Base-by-base conservation (phyloP, 1,140 invertebrate species). In the Drosophila takahashii region DNA sequence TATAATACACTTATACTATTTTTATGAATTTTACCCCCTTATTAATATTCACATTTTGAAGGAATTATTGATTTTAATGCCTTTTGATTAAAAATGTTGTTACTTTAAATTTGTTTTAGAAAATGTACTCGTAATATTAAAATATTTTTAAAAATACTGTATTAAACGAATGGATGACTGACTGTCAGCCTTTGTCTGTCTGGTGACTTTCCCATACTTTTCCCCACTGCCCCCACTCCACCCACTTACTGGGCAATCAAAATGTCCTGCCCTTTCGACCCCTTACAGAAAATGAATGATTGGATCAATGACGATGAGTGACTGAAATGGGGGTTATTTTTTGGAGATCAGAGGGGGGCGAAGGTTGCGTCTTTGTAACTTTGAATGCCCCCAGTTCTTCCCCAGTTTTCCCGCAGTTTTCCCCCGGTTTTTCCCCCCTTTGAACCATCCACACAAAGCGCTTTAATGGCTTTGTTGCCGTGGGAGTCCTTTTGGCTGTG, bases 381-480 rank as follows among this genome's bases (percentile, higher is more conserved):
- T 41, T 41, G 29, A 18, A 41, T 34, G 52, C 52, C 53, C n/a
- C 59, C 48, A 18, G 11, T 52, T 52, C 7, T 7, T 7, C 41
- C 2, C 6, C 15, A 18, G 15, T 29, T 47, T 45, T 44, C 26
- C 37, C 9, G 37, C 37, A 13, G 3, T 37, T 11, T 41, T 41
- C n/a, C 7, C 9, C 27, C 18, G 1, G 36, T 8, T 26, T 3
- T 9, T 7, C 41, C 36, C 45, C 41, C 18, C 18, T 15, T 32
- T 4, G 58, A 18, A 13, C 18, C 45, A 27, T 22, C 15, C 64
- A 64, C 41, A 50, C 50, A 27, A 65, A 66, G 62, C 81, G 44
- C 69, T 84, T 78, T 86, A 87, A 87, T 86, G 81, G 70, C 78
- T 78, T 67, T 72, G 81, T 75, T 86, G 83, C 79, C 64, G 41